phyloP scores from a whole-genome alignment of 2,797 vertebrate species.

The Sebastes minor region DNA sequence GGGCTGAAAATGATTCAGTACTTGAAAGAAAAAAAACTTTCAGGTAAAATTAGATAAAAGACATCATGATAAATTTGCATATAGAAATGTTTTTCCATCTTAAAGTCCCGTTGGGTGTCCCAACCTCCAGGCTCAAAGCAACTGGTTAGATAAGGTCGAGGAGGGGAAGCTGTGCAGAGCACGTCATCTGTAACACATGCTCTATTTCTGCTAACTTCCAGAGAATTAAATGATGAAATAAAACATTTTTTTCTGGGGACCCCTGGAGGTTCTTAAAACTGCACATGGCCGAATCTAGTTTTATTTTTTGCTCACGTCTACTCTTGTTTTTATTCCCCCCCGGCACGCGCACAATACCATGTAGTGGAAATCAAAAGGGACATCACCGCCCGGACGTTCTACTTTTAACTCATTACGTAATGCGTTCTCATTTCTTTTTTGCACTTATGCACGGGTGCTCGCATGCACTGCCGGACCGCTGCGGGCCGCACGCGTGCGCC shows the following conservation, averaged over 20 bases:
- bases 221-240: not conserved
- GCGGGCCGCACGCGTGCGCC: slow-evolving; percentile 52
- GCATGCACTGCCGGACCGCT: slow-evolving; percentile 4
- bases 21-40: too few species aligned
- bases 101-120: not conserved
- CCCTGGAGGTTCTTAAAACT: not conserved
- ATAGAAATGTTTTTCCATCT: not conserved
- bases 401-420: slow-evolving; percentile 68
- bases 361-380: slow-evolving; percentile 37
- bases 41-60: not conserved
- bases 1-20: not conserved
- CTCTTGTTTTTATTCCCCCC: not conserved
- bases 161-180: not conserved
- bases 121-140: not conserved
- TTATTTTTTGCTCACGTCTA: not conserved
- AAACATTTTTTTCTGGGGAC: not conserved
- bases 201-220: not conserved
- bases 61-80: not conserved
- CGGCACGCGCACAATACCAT: not conserved
- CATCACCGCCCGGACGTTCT: slow-evolving; percentile 25
- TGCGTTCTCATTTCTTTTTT: slow-evolving; percentile 24
- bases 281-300: not conserved
- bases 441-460: slow-evolving; percentile 66
- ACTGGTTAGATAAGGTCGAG: not conserved
- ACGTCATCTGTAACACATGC: not conserved